These are phyloP conservation scores for Araneus ventricosus DNA, from an alignment of 1,140 invertebrate genomes.

Conservation along the genomic window DNA sequence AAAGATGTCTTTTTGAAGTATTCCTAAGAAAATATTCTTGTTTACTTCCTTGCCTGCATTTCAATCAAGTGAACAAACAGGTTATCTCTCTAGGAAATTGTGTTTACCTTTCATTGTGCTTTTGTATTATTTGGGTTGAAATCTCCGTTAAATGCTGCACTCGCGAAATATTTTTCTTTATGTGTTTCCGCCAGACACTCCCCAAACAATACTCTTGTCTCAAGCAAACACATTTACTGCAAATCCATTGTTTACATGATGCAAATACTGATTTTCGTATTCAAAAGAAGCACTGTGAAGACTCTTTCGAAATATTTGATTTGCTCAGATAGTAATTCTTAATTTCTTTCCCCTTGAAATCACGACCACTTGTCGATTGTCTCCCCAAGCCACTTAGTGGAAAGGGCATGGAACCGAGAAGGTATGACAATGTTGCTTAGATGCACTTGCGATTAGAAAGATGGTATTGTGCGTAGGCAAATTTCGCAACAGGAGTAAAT, in stretches of 20 bases:
- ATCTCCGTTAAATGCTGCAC: neutral
- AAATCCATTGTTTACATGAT: conserved; percentile 22
- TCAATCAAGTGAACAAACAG: neutral
- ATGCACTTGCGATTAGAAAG: neutral
- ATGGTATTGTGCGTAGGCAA: neutral
- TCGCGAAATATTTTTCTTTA: neutral
- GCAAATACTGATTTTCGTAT: neutral
- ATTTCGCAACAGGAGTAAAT: neutral
- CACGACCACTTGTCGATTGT: neutral
- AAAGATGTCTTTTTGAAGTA: no score
- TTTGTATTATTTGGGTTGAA: neutral
- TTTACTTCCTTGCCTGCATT: neutral
- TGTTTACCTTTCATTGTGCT: neutral
- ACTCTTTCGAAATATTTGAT: neutral
- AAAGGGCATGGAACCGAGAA: neutral
- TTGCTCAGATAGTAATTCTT: neutral
- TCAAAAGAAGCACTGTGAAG: neutral
- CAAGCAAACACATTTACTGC: neutral
- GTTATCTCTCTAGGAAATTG: neutral
- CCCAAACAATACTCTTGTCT: neutral
- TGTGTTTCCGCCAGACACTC: neutral
- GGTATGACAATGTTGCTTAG: neutral
- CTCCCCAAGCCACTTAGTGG: neutral
- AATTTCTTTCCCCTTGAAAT: conserved; percentile 32
- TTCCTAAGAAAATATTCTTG: neutral